phyloP scores from a whole-genome alignment of 2,888 invertebrate species.

The Tachina fera region DNA sequence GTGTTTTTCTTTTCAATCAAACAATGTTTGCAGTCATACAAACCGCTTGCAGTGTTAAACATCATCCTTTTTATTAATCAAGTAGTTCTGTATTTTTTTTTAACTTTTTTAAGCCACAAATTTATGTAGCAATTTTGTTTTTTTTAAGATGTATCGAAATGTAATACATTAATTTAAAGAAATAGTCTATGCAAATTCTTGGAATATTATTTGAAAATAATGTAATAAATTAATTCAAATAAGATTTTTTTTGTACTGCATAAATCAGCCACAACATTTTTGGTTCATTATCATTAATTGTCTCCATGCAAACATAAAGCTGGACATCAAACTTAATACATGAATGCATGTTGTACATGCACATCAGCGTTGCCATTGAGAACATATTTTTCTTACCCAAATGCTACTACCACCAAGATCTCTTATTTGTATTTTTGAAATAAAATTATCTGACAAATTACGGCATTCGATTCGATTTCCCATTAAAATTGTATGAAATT shows the following conservation, averaged over 20 bases:
- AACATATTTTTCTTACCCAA: neutral
- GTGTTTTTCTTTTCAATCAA: neutral
- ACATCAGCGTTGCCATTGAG: neutral
- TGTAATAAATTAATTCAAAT: neutral
- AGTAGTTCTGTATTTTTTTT: neutral
- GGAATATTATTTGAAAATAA: neutral
- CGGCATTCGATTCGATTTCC: no score
- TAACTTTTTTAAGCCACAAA: no score
- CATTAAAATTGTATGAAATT: no score
- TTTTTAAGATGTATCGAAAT: neutral
- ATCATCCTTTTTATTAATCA: neutral
- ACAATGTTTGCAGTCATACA: neutral
- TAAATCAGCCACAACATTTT: neutral
- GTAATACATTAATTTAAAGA: neutral
- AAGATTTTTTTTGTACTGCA: neutral
- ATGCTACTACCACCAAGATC: no score
- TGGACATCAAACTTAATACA: constrained; percentile 41
- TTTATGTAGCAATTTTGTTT: neutral
- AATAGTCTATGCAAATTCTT: neutral
- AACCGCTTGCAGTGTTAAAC: constrained; percentile 9
- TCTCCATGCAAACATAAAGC: constrained; percentile 2
- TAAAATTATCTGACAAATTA: no score
- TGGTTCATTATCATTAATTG: constrained; percentile 10
- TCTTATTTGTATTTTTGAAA: neutral
- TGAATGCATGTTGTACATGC: constrained; percentile 24